Evolutionary conservation across 2,888 invertebrate species (phyloP).

Genomic region (Tetranychus piercei): DNA sequence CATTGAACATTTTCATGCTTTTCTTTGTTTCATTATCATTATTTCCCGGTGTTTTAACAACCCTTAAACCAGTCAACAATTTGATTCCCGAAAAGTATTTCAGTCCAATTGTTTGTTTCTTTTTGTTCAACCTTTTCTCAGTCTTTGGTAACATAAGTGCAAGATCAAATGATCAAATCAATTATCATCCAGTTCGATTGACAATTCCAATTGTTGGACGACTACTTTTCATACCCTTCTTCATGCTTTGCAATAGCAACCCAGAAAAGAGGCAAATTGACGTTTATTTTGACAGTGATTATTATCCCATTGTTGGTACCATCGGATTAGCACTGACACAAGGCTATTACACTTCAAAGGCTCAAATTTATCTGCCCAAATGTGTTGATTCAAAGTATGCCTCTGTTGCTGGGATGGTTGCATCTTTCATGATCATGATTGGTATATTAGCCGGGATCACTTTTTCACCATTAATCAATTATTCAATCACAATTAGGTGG

Average conservation of each 20-base stretch:
- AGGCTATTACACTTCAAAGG: conserved; percentile 79
- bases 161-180: conserved; percentile 29
- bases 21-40: conserved; percentile 78
- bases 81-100: conserved; percentile 42
- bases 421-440: conserved; percentile 68
- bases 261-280: conserved; percentile 45
- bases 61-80: conserved; percentile 39
- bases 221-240: conserved; percentile 63
- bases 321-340: neutral
- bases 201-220: conserved; percentile 53
- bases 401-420: conserved; percentile 82
- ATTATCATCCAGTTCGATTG: conserved; percentile 58
- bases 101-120: conserved; percentile 58
- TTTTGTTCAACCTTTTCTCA: conserved; percentile 81
- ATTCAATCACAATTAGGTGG: too few relatives aligned
- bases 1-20: conserved; percentile 72
- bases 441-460: conserved; percentile 54
- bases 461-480: neutral
- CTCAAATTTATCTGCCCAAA: conserved; percentile 80
- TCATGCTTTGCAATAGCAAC: conserved; percentile 72
- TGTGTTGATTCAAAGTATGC: conserved; percentile 64
- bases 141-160: conserved; percentile 77
- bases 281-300: conserved; percentile 49
- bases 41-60: conserved; percentile 66
- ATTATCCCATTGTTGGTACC: conserved; percentile 36